Base-by-base conservation (phyloP, 2,113 vertebrate genomes). In the Scolopax mira region DNA sequence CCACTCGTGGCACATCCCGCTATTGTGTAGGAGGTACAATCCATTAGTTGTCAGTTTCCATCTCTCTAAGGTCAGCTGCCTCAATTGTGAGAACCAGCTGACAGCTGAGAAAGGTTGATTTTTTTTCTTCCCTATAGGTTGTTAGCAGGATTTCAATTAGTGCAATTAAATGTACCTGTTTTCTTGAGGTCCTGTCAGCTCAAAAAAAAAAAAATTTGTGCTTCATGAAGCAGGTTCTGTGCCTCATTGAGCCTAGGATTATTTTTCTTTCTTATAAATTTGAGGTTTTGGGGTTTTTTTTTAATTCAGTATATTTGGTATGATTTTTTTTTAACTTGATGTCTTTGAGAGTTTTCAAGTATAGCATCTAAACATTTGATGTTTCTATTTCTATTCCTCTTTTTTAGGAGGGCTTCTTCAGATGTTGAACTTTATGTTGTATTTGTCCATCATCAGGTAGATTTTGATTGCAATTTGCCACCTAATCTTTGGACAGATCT, bases 41-140 rank as follows among this genome's bases (percentile, higher is more conserved):
- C 85, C 83, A 95, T 93, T 96, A 96, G 39, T n/a, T 95, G 93
- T 85, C 93, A 86, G 90, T 81, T 94, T 79, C 60, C 64, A 77
- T 93, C 41, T 83, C 85, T 67, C 51, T 88, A 55, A 94, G 88
- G 94, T 93, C 95, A 94, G 61, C 81, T 96, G 90, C 77, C 69
- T 94, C 66, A 62, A 7, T 74, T 0, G 5, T 79, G 75, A 71
- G 64, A 96, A 81, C 49, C 64, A 95, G 82, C 71, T 96, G 96
- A 96, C 86, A 92, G 86, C 73, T 94, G 79, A 80, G 58, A 86
- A 66, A 90, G 51, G 85, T 94, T 91, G 80, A 51, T 91, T 91
- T 89, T 81, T 81, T 89, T 91, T 37, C 24, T 89, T 67, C 69
- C 57, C 61, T 75, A 22, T 94, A 64, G 82, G 48, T 89, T 95